phyloP scores from a whole-genome alignment of 2,113 vertebrate species.

The Podarcis muralis region DNA sequence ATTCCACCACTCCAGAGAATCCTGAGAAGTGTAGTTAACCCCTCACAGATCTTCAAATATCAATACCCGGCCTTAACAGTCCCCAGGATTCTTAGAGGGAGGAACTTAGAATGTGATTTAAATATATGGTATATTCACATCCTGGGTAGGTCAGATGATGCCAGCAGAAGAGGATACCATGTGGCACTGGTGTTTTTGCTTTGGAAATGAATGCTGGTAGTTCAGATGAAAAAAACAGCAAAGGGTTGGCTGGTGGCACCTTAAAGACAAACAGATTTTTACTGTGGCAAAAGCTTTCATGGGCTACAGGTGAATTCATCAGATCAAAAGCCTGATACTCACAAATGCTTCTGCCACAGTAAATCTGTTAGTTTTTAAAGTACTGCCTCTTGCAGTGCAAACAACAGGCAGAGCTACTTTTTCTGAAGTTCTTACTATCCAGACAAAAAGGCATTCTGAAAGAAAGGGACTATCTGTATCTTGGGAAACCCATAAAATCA shows the following conservation, averaged over 20 bases:
- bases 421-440: background rate
- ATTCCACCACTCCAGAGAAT: too few relatives aligned
- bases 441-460: background rate
- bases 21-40: too few relatives aligned
- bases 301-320: background rate
- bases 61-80: too few relatives aligned
- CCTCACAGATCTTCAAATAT: too few relatives aligned
- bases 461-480: background rate
- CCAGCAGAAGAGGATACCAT: background rate
- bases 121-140: too few relatives aligned
- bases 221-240: background rate
- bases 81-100: too few relatives aligned
- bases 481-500: background rate
- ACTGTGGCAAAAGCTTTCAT: background rate
- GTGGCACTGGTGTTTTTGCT: background rate
- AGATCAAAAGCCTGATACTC: too few relatives aligned
- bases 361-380: background rate
- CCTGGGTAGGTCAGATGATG: too few relatives aligned
- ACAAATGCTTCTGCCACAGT: background rate
- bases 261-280: background rate
- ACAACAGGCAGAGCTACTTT: background rate
- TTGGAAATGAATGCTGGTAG: too few relatives aligned
- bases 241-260: background rate
- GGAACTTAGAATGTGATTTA: too few relatives aligned
- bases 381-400: background rate